These are phyloP conservation scores for Calliopum simillimum DNA, from an alignment of 2,888 invertebrate genomes.

Conservation along the genomic window DNA sequence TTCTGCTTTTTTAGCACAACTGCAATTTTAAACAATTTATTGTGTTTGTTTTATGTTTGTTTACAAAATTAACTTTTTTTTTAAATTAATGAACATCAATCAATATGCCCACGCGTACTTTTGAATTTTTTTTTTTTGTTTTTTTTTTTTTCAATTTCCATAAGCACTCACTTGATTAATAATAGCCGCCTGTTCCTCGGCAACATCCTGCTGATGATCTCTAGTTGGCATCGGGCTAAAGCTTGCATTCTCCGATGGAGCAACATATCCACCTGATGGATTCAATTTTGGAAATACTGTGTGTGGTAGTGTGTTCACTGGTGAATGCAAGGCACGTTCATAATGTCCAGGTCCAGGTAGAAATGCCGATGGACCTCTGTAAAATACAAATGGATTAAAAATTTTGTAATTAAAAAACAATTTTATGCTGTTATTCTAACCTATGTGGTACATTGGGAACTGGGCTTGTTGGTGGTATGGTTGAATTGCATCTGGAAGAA, in stretches of 20 bases:
- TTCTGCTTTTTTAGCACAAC: no score
- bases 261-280: conserved; percentile 65
- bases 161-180: conserved; percentile 64
- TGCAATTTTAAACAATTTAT: neutral
- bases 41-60: conserved; percentile 1
- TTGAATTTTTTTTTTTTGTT: neutral
- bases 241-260: conserved; percentile 55
- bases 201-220: conserved; percentile 66
- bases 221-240: conserved; percentile 67
- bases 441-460: conserved; percentile 67
- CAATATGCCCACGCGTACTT: neutral
- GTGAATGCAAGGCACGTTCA: conserved; percentile 62
- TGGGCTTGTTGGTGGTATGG: conserved; percentile 58
- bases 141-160: neutral
- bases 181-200: conserved; percentile 65
- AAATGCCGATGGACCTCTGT: conserved; percentile 70
- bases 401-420: neutral
- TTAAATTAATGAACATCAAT: no score
- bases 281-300: conserved; percentile 70
- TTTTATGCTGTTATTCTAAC: conserved; percentile 55
- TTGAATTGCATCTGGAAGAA: conserved; percentile 69
- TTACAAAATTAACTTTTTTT: neutral
- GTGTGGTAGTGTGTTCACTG: conserved; percentile 68
- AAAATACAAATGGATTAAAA: conserved; percentile 5
- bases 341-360: conserved; percentile 70